Conservation (phyloP, 2,113 vertebrate genomes). For the Piprites chloris region DNA sequence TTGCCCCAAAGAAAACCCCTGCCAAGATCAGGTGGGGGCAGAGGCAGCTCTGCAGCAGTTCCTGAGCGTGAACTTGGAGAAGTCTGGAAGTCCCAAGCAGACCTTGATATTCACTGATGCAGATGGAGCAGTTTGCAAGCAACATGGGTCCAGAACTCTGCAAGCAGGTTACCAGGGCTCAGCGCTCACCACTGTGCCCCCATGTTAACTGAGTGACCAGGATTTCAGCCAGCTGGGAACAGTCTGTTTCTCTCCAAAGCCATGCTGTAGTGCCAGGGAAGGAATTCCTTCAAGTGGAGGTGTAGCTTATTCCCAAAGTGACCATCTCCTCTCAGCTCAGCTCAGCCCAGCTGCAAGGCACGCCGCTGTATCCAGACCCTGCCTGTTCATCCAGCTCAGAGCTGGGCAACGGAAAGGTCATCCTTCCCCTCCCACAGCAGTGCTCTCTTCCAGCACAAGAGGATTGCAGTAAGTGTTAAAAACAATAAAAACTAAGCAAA, state of each 20-base stretch:
- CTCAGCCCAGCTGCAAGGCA: fast-evolving
- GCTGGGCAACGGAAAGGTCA: not conserved
- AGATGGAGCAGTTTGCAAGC: not conserved
- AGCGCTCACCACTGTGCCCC: fast-evolving
- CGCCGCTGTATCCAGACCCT: not conserved
- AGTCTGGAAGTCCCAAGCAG: not conserved
- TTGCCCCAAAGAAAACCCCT: not conserved
- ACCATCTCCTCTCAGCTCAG: not conserved
- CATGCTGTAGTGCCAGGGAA: not conserved
- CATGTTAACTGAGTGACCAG: fast-evolving
- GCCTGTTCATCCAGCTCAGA: not conserved
- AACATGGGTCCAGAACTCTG: not conserved
- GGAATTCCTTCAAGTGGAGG: not conserved
- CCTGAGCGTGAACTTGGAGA: fast-evolving
- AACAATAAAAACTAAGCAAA: not conserved
- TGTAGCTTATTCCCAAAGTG: not conserved
- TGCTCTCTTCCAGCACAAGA: not conserved
- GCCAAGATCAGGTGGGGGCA: fast-evolving
- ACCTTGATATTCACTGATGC: not conserved
- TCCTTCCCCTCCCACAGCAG: not conserved
- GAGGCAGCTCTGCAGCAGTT: not conserved
- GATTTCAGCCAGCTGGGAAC: not conserved
- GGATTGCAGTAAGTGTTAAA: not conserved
- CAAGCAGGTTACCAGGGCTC: not conserved
- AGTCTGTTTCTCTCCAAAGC: not conserved